Percentiles rank a stretch among this genome's conserved stretches.
phyloP scores from a whole-genome alignment of 2,797 vertebrate species.

The Gambelia wislizenii region DNA sequence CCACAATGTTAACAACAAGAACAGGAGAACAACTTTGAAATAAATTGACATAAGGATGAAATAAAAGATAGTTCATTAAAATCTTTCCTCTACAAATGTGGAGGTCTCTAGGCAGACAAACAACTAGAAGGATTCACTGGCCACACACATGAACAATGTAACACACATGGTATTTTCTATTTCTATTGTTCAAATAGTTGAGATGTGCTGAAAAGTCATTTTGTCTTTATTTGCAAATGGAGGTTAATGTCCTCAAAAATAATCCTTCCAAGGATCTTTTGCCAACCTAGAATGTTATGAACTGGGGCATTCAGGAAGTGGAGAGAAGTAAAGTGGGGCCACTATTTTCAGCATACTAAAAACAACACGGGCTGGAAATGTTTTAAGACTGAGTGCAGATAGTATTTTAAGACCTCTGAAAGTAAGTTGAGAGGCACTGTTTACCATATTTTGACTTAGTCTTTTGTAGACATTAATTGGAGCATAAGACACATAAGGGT shows the following conservation, averaged over 20 bases:
- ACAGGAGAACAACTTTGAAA: background rate
- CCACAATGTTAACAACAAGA: background rate
- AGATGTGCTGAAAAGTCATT: background rate
- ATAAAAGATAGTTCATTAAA: background rate
- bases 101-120: background rate
- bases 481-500: background rate
- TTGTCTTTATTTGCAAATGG: background rate
- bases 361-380: background rate
- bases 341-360: background rate
- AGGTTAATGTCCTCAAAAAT: background rate
- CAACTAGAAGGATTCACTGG: slow-evolving; percentile 61
- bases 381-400: background rate
- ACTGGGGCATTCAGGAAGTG: background rate
- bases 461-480: background rate
- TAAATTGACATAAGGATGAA: background rate
- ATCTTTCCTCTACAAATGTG: background rate
- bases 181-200: slow-evolving; percentile 6
- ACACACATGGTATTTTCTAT: background rate
- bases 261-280: slow-evolving; percentile 13
- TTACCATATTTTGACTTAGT: background rate
- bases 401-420: background rate
- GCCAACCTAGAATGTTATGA: background rate
- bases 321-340: background rate
- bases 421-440: background rate
- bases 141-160: background rate